Base-by-base conservation (phyloP, 2,888 invertebrate genomes). In the Agrotis puta region DNA sequence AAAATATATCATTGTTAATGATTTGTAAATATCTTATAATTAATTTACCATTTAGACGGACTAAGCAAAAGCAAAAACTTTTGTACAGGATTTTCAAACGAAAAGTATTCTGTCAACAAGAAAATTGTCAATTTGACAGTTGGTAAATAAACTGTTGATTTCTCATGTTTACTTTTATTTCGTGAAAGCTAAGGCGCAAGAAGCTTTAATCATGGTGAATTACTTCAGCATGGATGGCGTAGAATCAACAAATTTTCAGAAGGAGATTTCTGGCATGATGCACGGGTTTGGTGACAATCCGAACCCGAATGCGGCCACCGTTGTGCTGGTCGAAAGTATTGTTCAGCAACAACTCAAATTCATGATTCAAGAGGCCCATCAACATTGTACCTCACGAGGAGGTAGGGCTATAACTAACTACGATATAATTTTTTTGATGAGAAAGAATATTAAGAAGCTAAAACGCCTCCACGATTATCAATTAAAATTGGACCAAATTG, bases 211-310 rank as follows among this genome's bases (percentile, higher is more conserved):
- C 18, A 95, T 95, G 95, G 93, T 93, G 2, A 95, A 95, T 0
- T 95, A 94, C 69, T 95, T 95, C 68, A 92, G 92, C 9, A 88
- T 93, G 56, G 95, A 95, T 11, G 88, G 90, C 6, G 81, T 91
- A 0, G 95, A 95, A 81, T 89, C 88, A 2, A 91, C 91, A 0
- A 96, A 96, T 68, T 97, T 96, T 85, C 96, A 96, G 88, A 95
- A 96, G 92, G 98, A 98, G 94, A 98, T 98, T 83, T 97, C 98
- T 0, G 97, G 97, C 86, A 98, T 98, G 97, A 98, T 98, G 99
- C 98, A 98, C 85, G 99, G 98, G n/a, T 98, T 99, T 89, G 99
- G 99, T 0, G 99, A 99, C 89, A 98, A 98, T 87, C 97, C 98
- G 24, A 97, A 97, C 76, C 99, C 99, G 0, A 97, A 98, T 54